phyloP scores from a whole-genome alignment of 1,140 invertebrate genomes.

The Patella vulgata region DNA sequence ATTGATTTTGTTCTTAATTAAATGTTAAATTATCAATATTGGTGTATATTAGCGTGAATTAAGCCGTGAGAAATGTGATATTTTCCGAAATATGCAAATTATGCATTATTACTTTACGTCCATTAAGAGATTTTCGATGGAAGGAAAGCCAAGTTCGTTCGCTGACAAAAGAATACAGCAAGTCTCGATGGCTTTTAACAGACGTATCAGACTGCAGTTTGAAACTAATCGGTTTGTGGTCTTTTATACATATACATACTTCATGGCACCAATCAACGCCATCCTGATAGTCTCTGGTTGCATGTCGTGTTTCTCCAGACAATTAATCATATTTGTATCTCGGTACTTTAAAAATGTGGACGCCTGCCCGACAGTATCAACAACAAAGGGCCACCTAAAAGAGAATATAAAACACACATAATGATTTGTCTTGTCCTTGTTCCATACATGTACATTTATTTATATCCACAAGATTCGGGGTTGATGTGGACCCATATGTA shows the following conservation, averaged over 20 bases:
- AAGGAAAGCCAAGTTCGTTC: constrained; percentile 22
- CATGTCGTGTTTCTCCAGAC: constrained; percentile 55
- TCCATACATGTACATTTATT: too few relatives aligned
- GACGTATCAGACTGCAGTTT: too few relatives aligned
- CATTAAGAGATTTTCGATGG: constrained; percentile 20
- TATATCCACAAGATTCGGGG: neutral
- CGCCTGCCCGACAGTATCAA: constrained; percentile 58
- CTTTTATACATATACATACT: too few relatives aligned
- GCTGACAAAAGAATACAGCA: constrained; percentile 17
- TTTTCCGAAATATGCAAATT: too few relatives aligned
- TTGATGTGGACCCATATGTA: neutral
- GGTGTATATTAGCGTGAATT: too few relatives aligned
- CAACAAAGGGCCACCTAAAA: constrained; percentile 61
- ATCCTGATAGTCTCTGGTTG: constrained; percentile 52
- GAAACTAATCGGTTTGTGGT: too few relatives aligned
- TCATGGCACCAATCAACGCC: constrained; percentile 58
- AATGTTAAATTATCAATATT: too few relatives aligned
- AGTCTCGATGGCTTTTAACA: constrained; percentile 27
- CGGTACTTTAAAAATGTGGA: constrained; percentile 60
- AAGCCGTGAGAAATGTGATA: too few relatives aligned
- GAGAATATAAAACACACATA: too few relatives aligned
- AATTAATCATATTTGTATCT: constrained; percentile 63
- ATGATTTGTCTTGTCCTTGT: too few relatives aligned
- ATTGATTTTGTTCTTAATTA: too few relatives aligned
- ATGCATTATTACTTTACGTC: constrained; percentile 19